Conservation (phyloP, 2,113 vertebrate species). For the Varanus salvator region DNA sequence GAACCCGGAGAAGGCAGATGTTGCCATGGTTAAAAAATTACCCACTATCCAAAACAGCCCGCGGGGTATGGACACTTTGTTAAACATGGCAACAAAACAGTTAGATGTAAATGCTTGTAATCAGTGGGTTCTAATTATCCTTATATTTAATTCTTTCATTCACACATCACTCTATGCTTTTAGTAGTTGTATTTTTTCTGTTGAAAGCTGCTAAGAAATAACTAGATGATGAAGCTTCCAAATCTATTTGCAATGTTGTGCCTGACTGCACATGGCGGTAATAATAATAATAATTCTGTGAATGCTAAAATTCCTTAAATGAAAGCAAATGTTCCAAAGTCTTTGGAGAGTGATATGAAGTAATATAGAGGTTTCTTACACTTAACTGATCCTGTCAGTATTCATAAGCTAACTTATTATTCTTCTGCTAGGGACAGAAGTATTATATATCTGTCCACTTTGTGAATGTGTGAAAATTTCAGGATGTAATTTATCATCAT, state of each 20-base stretch:
- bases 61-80: too few relatives aligned
- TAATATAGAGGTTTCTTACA: not conserved
- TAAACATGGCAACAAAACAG: not conserved
- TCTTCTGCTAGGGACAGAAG: conserved; percentile 32
- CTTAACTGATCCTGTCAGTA: conserved; percentile 19
- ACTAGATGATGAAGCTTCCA: conserved; percentile 7
- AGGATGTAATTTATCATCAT: conserved; percentile 21
- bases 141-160: not conserved
- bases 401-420: conserved; percentile 12
- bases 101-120: not conserved
- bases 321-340: not conserved
- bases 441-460: conserved; percentile 2
- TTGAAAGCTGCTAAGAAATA: not conserved
- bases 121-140: not conserved
- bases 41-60: too few relatives aligned
- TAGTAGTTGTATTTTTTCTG: not conserved
- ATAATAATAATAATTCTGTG: not conserved
- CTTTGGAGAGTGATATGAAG: not conserved
- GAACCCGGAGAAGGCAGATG: too few relatives aligned
- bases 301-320: conserved; percentile 5
- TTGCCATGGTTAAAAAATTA: too few relatives aligned
- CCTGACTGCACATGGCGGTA: not conserved
- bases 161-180: not conserved
- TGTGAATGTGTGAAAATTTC: conserved; percentile 16
- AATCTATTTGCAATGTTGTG: not conserved